phyloP scores from a whole-genome alignment of 2,888 invertebrate genomes.

The Hirtodrosophila cameraria region DNA sequence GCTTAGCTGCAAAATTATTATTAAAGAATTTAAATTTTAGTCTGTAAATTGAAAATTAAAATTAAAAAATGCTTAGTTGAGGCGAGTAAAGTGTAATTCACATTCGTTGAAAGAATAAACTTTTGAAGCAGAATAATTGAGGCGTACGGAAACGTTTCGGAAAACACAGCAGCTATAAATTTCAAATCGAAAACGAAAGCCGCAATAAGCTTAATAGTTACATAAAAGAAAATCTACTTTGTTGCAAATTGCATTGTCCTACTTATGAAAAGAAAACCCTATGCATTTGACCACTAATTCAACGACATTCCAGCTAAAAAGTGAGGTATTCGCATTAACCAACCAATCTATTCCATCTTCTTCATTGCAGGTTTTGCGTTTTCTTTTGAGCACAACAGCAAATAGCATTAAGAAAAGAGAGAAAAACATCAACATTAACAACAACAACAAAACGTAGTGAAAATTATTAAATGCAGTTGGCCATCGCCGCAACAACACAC shows the following conservation, averaged over 20 bases:
- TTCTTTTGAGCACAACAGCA: slow-evolving; percentile 66
- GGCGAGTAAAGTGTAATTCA: no score
- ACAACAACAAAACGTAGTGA: slow-evolving; percentile 31
- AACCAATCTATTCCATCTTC: slow-evolving; percentile 38
- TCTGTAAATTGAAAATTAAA: no score
- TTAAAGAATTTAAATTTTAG: no score
- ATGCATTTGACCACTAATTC: background rate
- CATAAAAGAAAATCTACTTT: background rate
- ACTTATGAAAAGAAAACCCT: slow-evolving; percentile 1
- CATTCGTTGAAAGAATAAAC: no score
- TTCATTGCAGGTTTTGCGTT: slow-evolving; percentile 73
- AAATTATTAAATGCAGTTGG: slow-evolving; percentile 54
- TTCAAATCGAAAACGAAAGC: no score
- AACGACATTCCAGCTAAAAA: slow-evolving; percentile 25
- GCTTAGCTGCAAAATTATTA: no score
- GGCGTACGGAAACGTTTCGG: no score
- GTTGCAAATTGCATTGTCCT: background rate
- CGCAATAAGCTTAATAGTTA: background rate
- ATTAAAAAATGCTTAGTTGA: no score
- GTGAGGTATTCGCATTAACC: slow-evolving; percentile 5
- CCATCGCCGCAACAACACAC: background rate
- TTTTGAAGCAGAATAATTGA: no score
- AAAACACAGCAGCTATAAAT: no score
- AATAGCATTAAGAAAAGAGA: slow-evolving; percentile 64
- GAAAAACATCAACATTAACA: slow-evolving; percentile 12